phyloP scores from a whole-genome alignment of 2,888 invertebrate genomes.

The Xanthorhoe designata region DNA sequence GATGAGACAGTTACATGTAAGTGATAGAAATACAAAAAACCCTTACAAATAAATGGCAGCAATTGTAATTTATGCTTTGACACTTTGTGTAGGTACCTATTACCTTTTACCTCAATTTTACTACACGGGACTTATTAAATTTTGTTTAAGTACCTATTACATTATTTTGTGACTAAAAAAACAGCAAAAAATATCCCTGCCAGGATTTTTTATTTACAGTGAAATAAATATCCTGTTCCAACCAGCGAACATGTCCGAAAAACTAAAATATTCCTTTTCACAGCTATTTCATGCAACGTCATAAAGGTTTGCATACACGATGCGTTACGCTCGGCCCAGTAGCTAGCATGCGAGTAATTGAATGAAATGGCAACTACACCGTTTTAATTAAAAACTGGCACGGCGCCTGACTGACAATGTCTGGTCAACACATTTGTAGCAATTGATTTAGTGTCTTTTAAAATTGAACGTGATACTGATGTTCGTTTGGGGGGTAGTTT shows the following conservation, averaged over 20 bases:
- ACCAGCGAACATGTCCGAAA: constrained; percentile 16
- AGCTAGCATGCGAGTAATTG: constrained; percentile 51
- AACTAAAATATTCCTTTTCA: constrained; percentile 34
- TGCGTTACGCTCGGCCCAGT: constrained; percentile 33
- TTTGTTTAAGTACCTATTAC: no score
- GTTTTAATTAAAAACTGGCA: constrained; percentile 59
- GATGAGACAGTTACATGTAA: no score
- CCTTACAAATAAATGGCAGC: no score
- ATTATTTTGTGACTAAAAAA: no score
- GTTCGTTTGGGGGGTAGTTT: constrained; percentile 10
- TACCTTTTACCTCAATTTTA: no score
- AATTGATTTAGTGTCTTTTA: constrained; percentile 37
- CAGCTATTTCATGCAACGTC: constrained; percentile 33
- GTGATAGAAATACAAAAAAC: no score
- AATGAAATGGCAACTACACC: constrained; percentile 55
- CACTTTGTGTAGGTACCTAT: no score
- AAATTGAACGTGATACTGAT: constrained; percentile 24
- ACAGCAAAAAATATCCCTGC: background rate
- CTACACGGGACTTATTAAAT: no score
- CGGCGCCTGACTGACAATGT: constrained; percentile 39
- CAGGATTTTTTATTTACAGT: constrained; percentile 14
- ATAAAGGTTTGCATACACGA: constrained; percentile 38
- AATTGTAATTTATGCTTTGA: no score
- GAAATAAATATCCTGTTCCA: constrained; percentile 14
- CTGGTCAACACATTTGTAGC: constrained; percentile 40